Base-by-base conservation (phyloP, 2,113 vertebrate species). In the Orientallactaga bullata region DNA sequence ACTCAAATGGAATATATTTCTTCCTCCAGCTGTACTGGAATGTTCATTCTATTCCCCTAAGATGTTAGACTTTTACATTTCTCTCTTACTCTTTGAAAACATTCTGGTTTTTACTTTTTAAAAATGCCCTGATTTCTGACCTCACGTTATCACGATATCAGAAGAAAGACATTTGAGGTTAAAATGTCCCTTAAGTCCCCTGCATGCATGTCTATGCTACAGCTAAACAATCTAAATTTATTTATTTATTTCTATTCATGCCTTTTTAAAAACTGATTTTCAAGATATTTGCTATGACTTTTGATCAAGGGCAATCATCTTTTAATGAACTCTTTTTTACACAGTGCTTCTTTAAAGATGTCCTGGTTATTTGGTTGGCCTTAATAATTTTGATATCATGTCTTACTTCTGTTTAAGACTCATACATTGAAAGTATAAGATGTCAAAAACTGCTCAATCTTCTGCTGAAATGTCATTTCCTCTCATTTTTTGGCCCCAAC, bases 331-430 rank as follows among this genome's bases (percentile, higher is more conserved):
- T 66, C 94, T 35, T 87, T 4, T 92, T 92, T 94, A 65, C 39
- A 72, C 7, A 77, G n/a, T 16, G 80, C 42, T 82, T 39, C 11
- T 81, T 61, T 58, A 93, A 80, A 68, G 9, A 76, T 78, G 88
- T 60, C 86, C 18, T 78, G 6, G 7, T 87, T 88, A 20, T 83
- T 94, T 72, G 23, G n/a, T 92, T 77, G 8, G 8, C 76, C 26
- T 35, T 74, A 63, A 77, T 89, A 28, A 42, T 84, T 93, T 92
- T 84, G 12, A 84, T 92, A 93, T 90, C 7, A 86, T 93, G 77
- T 51, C 7, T 16, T 0, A 30, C 66, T 94, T 30, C 37, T 91
- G 3, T 68, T 86, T 69, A 89, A 87, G 30, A 85, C 32, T 84
- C 12, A 81, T 63, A 51, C 7, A 32, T 74, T 91, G 47, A 91